Percentiles rank a stretch among this genome's conserved stretches.
phyloP scores from a whole-genome alignment of 2,888 invertebrate genomes.

The Andrena fulva region DNA sequence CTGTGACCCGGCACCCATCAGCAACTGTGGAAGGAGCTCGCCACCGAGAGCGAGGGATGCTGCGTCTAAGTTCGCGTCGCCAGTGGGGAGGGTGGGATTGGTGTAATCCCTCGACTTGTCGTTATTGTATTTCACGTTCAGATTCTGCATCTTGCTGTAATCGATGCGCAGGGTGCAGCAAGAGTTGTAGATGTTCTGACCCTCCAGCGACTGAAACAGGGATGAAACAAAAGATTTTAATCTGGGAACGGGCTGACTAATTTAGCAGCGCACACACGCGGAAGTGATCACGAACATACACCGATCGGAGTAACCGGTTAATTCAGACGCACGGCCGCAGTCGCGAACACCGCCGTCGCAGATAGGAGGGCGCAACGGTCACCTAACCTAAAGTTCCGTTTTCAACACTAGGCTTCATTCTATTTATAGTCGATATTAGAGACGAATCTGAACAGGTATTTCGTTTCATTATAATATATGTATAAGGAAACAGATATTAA shows the following conservation, averaged over 20 bases:
- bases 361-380: no score
- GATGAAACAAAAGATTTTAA: neutral
- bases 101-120: conserved; percentile 99
- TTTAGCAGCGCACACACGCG: neutral
- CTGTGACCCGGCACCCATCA: conserved; percentile 85
- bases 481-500: no score
- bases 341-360: no score
- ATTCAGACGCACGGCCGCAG: no score
- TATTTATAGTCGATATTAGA: no score
- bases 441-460: no score
- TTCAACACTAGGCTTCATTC: no score
- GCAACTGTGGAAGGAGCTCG: conserved; percentile 87
- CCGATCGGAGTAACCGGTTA: neutral
- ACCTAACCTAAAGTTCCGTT: no score
- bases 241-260: no score
- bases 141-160: conserved; percentile 98
- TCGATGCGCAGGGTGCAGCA: conserved; percentile 99
- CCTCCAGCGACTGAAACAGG: conserved; percentile 93
- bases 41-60: conserved; percentile 89
- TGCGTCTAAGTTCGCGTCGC: conserved; percentile 90
- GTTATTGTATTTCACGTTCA: conserved; percentile 99
- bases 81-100: conserved; percentile 98
- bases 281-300: neutral
- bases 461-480: no score
- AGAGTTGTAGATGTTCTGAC: conserved; percentile 99